Conservation (phyloP, 2,797 vertebrate genomes). For the Falco biarmicus region DNA sequence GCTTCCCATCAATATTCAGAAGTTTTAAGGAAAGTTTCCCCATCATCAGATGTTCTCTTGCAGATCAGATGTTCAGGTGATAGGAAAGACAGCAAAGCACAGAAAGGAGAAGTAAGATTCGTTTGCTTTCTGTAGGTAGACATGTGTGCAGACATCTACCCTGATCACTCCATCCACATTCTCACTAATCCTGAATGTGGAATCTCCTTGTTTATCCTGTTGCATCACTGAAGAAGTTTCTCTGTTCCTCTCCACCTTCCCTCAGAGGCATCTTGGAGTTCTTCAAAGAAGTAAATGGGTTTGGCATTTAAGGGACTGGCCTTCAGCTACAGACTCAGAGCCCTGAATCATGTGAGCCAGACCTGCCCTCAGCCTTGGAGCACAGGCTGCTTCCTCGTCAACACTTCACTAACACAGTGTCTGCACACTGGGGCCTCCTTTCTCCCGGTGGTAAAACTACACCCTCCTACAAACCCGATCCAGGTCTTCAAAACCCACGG, state of each 20-base stretch:
- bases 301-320: neutral
- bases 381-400: neutral
- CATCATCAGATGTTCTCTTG: neutral
- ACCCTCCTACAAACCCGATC: neutral
- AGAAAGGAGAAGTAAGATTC: neutral
- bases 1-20: neutral
- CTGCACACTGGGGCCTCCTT: neutral
- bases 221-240: neutral
- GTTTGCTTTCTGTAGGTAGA: neutral
- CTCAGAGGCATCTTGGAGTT: neutral
- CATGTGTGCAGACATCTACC: neutral
- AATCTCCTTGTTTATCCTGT: neutral
- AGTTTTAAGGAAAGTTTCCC: neutral
- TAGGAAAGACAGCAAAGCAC: neutral
- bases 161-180: neutral
- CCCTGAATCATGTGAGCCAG: neutral
- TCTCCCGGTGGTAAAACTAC: neutral
- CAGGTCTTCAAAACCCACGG: neutral
- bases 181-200: neutral
- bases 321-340: constrained; percentile 1
- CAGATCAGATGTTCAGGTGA: neutral
- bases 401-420: neutral
- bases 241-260: neutral
- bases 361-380: neutral
- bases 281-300: neutral